Percentiles rank a stretch among this genome's conserved stretches.
These are phyloP conservation scores for Brachystomella parvula DNA, from an alignment of 1,140 invertebrate genomes.

Conservation along the genomic window DNA sequence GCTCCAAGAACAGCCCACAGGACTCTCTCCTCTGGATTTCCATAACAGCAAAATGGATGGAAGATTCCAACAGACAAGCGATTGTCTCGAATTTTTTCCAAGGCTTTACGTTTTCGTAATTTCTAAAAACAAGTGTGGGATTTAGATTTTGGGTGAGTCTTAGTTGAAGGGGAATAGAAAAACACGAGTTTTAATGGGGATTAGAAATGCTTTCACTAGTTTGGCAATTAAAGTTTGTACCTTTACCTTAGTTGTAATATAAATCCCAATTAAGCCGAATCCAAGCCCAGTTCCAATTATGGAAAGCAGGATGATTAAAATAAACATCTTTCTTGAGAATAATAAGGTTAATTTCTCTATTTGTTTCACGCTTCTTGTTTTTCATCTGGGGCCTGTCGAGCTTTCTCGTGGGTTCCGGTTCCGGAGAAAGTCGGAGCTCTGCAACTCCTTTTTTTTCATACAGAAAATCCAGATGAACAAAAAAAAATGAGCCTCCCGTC, in stretches of 20 bases:
- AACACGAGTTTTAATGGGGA: too few species aligned
- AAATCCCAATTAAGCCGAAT: background rate
- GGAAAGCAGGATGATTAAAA: background rate
- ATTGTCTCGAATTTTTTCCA: conserved; percentile 18
- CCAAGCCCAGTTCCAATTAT: background rate
- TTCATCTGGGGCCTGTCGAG: too few species aligned
- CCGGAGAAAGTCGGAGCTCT: too few species aligned
- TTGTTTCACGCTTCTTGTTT: too few species aligned
- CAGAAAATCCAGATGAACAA: too few species aligned
- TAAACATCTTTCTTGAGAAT: background rate
- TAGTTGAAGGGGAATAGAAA: too few species aligned
- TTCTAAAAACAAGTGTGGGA: conserved; percentile 1
- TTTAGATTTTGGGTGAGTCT: too few species aligned
- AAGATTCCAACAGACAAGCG: conserved; percentile 70
- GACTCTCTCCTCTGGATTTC: conserved; percentile 95
- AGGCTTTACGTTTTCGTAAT: conserved; percentile 9
- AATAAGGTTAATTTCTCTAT: too few species aligned
- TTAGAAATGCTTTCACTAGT: background rate
- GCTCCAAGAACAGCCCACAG: conserved; percentile 85
- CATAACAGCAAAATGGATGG: conserved; percentile 96
- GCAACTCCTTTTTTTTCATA: too few species aligned
- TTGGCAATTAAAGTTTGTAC: background rate
- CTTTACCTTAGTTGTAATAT: background rate
- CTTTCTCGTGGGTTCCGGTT: too few species aligned
- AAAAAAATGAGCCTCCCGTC: too few species aligned